Evolutionary conservation across 2,888 invertebrate genomes (phyloP).

Genomic region (Ceramica pisi): DNA sequence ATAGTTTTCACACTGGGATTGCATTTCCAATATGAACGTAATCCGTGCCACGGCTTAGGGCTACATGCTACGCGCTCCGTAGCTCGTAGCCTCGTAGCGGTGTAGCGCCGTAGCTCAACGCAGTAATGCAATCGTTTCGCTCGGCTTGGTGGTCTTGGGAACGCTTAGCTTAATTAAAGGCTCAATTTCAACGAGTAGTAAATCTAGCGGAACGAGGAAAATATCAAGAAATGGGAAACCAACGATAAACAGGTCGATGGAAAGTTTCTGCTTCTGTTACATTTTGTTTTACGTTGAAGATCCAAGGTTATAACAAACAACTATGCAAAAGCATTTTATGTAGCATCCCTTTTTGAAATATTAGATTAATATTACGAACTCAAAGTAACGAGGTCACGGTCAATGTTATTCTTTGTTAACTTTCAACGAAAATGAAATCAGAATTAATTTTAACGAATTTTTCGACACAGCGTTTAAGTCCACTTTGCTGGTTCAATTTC

Average conservation of each 20-base stretch:
- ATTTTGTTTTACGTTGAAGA: conserved; percentile 4
- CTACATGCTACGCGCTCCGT: conserved; percentile 28
- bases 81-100: conserved; percentile 27
- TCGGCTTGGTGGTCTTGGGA: conserved; percentile 24
- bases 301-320: background rate
- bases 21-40: conserved; percentile 54
- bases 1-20: conserved; percentile 61
- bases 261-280: background rate
- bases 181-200: conserved; percentile 14
- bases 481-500: conserved; percentile 40
- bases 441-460: conserved; percentile 48
- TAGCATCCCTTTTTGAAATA: conserved; percentile 15
- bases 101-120: conserved; percentile 38
- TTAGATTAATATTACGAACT: conserved; percentile 24
- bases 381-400: conserved; percentile 19
- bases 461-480: conserved; percentile 33
- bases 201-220: conserved; percentile 27
- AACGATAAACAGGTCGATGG: background rate
- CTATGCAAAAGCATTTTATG: background rate
- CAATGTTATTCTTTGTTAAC: conserved; percentile 22
- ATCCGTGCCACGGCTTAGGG: conserved; percentile 55
- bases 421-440: conserved; percentile 40
- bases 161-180: conserved; percentile 52
- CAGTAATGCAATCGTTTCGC: conserved; percentile 36
- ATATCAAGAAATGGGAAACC: conserved; percentile 26